Conservation (phyloP, 1,140 invertebrate genomes). For the Harlomillsia oculata region DNA sequence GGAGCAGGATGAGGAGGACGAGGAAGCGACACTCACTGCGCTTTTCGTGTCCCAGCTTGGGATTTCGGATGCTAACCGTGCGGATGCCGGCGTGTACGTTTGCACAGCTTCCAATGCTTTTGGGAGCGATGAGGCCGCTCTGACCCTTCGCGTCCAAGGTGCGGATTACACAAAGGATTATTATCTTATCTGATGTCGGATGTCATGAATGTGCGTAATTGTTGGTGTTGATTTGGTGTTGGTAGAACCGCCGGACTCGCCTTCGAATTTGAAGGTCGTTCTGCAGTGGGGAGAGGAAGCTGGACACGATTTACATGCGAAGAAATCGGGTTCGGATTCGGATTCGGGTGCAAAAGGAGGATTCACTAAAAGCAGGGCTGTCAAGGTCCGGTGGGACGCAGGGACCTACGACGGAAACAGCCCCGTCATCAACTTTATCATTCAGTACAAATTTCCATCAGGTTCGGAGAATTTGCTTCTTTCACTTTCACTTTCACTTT, state of each 20-base stretch:
- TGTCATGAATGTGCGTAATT: background rate
- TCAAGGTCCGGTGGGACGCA: conserved; percentile 68
- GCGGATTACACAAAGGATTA: conserved; percentile 20
- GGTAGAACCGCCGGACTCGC: too few species aligned
- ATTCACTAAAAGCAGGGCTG: conserved; percentile 69
- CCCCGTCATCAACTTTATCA: conserved; percentile 73
- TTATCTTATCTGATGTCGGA: background rate
- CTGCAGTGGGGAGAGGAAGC: too few species aligned
- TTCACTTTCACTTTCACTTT: background rate
- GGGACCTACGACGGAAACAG: conserved; percentile 78
- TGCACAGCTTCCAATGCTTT: conserved; percentile 59
- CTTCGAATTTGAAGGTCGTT: too few species aligned
- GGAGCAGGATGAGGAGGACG: too few species aligned
- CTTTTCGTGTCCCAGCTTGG: conserved; percentile 70
- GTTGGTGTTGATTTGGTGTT: too few species aligned
- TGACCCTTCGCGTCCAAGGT: conserved; percentile 84
- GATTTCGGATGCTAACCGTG: conserved; percentile 68
- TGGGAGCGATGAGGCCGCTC: conserved; percentile 80
- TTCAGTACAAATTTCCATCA: conserved; percentile 73
- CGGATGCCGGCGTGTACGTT: conserved; percentile 72
- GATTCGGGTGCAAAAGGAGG: conserved; percentile 64
- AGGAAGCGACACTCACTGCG: too few species aligned
- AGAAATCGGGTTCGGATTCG: conserved; percentile 8
- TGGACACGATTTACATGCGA: too few species aligned
- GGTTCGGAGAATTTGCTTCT: conserved; percentile 44